A percentile compares a stretch with the other conserved stretches of the same genome.
These are phyloP conservation scores for Euphydryas editha DNA, from an alignment of 2,888 invertebrate species.

Conservation along the genomic window DNA sequence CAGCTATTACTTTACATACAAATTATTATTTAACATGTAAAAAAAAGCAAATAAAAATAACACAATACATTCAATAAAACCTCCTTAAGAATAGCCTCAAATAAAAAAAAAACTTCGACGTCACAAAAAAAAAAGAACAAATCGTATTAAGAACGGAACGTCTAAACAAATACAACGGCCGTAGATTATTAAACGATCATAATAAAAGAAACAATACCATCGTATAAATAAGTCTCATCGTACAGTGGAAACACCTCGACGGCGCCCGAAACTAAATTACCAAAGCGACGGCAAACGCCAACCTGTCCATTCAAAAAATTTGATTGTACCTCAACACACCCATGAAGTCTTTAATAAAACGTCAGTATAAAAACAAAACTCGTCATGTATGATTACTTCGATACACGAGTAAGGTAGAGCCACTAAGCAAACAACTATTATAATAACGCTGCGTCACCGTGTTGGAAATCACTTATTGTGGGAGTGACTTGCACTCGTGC, in stretches of 20 bases:
- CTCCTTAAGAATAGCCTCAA: conserved; percentile 1
- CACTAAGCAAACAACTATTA: conserved; percentile 83
- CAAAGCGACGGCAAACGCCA: conserved; percentile 67
- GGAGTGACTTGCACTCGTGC: conserved; percentile 76
- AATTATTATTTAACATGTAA: not conserved
- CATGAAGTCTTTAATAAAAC: conserved; percentile 83
- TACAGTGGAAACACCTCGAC: conserved; percentile 65
- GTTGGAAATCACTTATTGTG: conserved; percentile 83
- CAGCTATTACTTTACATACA: not conserved
- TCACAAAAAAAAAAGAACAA: conserved; percentile 32
- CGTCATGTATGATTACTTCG: conserved; percentile 83
- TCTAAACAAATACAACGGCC: conserved; percentile 40
- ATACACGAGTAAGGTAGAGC: conserved; percentile 83
- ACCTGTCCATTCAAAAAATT: conserved; percentile 81
- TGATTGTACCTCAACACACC: conserved; percentile 82
- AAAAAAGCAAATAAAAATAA: not conserved
- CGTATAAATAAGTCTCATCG: conserved; percentile 57
- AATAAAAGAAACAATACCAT: conserved; percentile 51
- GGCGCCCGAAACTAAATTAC: conserved; percentile 79
- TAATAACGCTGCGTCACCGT: conserved; percentile 78
- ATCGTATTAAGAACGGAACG: conserved; percentile 38
- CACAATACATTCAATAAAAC: not conserved
- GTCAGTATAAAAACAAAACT: conserved; percentile 81
- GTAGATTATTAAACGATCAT: conserved; percentile 45
- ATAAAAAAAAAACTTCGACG: conserved; percentile 15